A percentile compares a stretch with the other conserved stretches of the same genome.
Evolutionary conservation across 2,113 vertebrate species (phyloP).

Genomic region (Arizona elegans): DNA sequence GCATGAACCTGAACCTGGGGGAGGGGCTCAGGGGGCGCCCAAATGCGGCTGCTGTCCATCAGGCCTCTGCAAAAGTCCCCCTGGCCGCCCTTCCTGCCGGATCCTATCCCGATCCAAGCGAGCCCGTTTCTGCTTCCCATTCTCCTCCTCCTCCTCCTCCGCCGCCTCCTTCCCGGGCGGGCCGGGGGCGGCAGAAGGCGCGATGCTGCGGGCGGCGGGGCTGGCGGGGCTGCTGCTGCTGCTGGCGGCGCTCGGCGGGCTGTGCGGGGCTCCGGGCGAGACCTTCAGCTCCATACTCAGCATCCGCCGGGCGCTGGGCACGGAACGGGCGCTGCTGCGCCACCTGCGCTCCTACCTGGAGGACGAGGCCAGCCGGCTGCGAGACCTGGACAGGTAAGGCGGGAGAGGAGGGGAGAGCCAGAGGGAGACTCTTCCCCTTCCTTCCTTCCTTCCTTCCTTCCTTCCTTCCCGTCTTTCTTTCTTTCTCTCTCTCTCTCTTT

Average conservation of each 20-base stretch:
- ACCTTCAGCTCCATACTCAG: constrained; percentile 73
- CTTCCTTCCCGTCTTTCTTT: neutral
- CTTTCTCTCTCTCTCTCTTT: rapidly evolving
- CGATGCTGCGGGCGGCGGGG: neutral
- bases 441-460: neutral
- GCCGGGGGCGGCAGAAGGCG: neutral
- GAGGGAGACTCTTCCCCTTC: no score
- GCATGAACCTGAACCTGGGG: neutral
- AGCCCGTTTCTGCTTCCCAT: neutral
- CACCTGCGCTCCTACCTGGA: constrained; percentile 69
- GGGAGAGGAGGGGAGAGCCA: neutral
- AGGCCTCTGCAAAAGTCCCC: neutral
- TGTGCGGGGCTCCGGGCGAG: constrained; percentile 42
- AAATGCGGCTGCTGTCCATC: neutral
- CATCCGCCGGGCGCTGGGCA: constrained; percentile 65
- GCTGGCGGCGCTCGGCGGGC: neutral
- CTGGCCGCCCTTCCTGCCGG: no score
- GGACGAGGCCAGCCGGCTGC: constrained; percentile 67
- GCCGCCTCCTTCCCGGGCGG: no score
- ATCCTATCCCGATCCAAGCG: no score
- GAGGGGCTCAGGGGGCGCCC: no score
- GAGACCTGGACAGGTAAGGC: constrained; percentile 72
- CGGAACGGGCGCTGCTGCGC: constrained; percentile 68
- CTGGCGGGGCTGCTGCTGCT: constrained; percentile 10
- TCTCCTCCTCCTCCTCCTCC: neutral